These are phyloP conservation scores for Gephyroberyx darwinii DNA, from an alignment of 2,797 vertebrate genomes.

Conservation along the genomic window DNA sequence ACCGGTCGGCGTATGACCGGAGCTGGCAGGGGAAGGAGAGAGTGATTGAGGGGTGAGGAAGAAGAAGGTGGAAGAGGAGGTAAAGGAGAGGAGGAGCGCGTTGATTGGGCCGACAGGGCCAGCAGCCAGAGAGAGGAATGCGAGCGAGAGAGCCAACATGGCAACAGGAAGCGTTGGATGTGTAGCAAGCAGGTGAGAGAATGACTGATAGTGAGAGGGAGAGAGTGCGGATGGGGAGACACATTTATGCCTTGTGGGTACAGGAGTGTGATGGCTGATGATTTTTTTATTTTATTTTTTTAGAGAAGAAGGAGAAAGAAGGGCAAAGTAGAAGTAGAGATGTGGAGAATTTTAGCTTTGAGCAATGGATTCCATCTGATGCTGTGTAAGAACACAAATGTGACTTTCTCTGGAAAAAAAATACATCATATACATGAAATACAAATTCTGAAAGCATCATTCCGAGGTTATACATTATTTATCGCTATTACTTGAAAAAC, in stretches of 20 bases:
- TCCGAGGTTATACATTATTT: neutral
- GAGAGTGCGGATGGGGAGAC: slow-evolving; percentile 22
- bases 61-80: neutral
- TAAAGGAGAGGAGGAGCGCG: slow-evolving; percentile 7
- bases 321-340: neutral
- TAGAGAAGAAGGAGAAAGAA: neutral
- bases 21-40: slow-evolving; percentile 7
- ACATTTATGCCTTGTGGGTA: slow-evolving; percentile 48
- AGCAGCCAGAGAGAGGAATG: slow-evolving; percentile 3
- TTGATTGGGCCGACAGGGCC: slow-evolving; percentile 3
- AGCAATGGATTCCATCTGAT: neutral
- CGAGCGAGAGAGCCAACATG: slow-evolving; percentile 18
- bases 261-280: slow-evolving; percentile 39
- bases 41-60: slow-evolving; percentile 37
- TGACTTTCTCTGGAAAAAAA: neutral
- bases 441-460: neutral
- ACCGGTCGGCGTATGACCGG: slow-evolving; percentile 5
- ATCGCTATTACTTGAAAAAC: too few species aligned
- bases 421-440: neutral
- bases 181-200: slow-evolving; percentile 38
- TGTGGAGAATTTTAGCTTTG: neutral
- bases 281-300: slow-evolving; percentile 21
- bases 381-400: neutral
- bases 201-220: slow-evolving; percentile 38
- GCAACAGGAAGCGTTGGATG: slow-evolving; percentile 15